Percentiles rank a stretch among this genome's conserved stretches.
phyloP scores from a whole-genome alignment of 2,797 vertebrate genomes.

The Taeniopygia guttata region DNA sequence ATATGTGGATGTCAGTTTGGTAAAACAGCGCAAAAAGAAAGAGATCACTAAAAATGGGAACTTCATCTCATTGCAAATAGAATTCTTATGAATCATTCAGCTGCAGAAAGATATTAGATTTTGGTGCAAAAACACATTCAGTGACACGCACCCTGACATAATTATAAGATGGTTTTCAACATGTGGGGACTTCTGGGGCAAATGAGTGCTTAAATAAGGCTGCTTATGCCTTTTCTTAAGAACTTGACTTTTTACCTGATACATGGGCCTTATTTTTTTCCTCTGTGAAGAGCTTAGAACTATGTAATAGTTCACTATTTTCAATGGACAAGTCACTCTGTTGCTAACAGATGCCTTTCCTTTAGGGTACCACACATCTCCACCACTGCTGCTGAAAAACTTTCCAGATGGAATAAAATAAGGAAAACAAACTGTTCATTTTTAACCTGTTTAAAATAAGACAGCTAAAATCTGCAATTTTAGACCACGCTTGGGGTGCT shows the following conservation, averaged over 20 bases:
- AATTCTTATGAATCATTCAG: background rate
- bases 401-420: background rate
- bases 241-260: background rate
- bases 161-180: background rate
- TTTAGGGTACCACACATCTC: background rate
- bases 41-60: background rate
- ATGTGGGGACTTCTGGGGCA: background rate
- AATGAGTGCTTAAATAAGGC: background rate
- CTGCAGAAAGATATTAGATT: background rate
- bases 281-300: background rate
- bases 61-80: background rate
- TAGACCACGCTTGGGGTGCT: background rate
- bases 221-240: background rate
- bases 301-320: background rate
- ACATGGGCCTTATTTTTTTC: background rate
- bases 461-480: background rate
- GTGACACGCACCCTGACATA: background rate
- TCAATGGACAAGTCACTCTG: background rate
- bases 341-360: background rate
- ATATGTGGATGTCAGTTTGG: background rate
- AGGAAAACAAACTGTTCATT: background rate
- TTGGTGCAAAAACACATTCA: background rate
- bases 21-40: slow-evolving; percentile 2
- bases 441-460: background rate
- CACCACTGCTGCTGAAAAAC: background rate